phyloP scores from a whole-genome alignment of 2,113 vertebrate genomes.

The Tonatia bakeri region DNA sequence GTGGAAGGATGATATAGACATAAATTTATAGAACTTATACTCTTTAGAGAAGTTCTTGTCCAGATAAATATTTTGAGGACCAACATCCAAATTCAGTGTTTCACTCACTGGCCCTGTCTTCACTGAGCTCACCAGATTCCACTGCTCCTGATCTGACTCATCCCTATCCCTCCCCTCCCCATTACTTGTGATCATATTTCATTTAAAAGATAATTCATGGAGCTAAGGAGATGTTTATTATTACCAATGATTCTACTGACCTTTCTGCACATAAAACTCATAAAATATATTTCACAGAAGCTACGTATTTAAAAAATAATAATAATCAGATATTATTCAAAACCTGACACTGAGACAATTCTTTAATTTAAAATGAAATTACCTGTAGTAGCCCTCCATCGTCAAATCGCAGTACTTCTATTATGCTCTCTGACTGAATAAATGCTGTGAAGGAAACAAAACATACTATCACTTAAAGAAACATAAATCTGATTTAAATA shows the following conservation, averaged over 20 bases:
- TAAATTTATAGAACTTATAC: neutral
- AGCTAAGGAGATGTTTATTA: neutral
- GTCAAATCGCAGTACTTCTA: conserved; percentile 97
- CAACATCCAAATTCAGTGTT: neutral
- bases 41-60: neutral
- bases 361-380: conserved; percentile 51
- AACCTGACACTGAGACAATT: neutral
- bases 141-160: neutral
- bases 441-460: conserved; percentile 88
- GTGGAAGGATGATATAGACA: neutral
- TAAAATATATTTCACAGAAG: conserved; percentile 18
- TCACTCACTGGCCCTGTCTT: neutral
- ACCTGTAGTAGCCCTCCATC: conserved; percentile 96
- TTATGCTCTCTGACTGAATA: conserved; percentile 96
- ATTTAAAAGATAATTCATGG: neutral
- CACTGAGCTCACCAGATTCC: neutral
- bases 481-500: neutral
- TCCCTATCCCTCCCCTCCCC: neutral
- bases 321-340: neutral
- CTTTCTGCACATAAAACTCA: neutral
- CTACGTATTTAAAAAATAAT: conserved; percentile 16
- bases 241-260: neutral
- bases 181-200: neutral
- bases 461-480: neutral
- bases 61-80: neutral